These are phyloP conservation scores for Aphis craccivora DNA, from an alignment of 1,140 invertebrate genomes.

Conservation along the genomic window DNA sequence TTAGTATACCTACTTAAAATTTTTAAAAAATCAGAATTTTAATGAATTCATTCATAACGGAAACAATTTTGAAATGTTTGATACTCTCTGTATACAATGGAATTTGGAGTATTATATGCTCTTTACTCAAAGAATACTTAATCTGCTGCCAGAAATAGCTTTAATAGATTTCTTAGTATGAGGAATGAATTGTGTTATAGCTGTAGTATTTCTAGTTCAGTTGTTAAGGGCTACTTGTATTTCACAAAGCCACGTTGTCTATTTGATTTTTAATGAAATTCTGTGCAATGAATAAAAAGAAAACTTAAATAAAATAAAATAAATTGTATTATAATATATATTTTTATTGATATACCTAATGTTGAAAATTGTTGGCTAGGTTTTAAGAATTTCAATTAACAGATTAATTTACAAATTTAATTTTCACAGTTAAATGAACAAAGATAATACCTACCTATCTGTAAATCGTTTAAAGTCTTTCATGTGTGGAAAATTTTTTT, in stretches of 20 bases:
- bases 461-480: too few species aligned
- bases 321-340: too few species aligned
- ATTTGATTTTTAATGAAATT: not conserved
- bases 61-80: too few species aligned
- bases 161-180: not conserved
- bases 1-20: too few species aligned
- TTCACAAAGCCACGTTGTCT: not conserved
- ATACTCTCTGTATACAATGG: too few species aligned
- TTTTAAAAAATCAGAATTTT: too few species aligned
- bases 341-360: too few species aligned
- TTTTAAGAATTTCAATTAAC: not conserved
- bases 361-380: not conserved
- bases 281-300: not conserved
- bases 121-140: not conserved
- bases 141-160: not conserved
- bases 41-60: too few species aligned
- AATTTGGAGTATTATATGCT: too few species aligned
- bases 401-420: not conserved
- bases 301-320: not conserved
- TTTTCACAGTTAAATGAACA: not conserved
- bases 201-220: not conserved
- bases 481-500: too few species aligned
- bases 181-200: not conserved
- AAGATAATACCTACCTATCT: not conserved
- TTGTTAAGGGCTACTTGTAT: not conserved